Percentiles rank a stretch among this genome's conserved stretches.
Evolutionary conservation across 2,797 vertebrate genomes (phyloP).

Genomic region (Clarias fuscus): DNA sequence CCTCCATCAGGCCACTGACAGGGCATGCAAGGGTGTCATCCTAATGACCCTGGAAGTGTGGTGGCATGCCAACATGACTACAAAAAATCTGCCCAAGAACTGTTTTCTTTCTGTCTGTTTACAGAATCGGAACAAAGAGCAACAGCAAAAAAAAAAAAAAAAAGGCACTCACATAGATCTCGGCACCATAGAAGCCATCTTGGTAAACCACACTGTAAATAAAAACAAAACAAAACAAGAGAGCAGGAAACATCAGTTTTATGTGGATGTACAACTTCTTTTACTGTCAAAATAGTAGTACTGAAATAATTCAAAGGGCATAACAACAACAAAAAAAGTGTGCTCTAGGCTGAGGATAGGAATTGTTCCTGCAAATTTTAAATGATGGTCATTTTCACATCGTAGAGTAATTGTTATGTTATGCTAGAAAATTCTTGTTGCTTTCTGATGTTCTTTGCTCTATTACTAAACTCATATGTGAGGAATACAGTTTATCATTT

Average conservation of each 20-base stretch:
- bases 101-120: conserved; percentile 13
- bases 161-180: conserved; percentile 82
- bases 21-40: conserved; percentile 22
- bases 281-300: conserved; percentile 21
- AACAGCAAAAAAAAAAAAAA: conserved; percentile 13
- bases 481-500: conserved; percentile 55
- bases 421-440: conserved; percentile 67
- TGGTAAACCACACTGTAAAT: conserved; percentile 84
- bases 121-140: conserved; percentile 24
- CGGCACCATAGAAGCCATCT: conserved; percentile 86
- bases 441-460: conserved; percentile 64
- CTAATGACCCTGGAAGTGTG: conserved; percentile 21
- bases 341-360: conserved; percentile 37
- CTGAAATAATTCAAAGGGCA: conserved; percentile 44
- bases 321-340: conserved; percentile 34
- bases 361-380: conserved; percentile 33
- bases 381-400: conserved; percentile 63
- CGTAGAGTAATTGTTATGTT: conserved; percentile 67
- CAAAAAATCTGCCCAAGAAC: conserved; percentile 16
- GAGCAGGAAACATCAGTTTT: conserved; percentile 41
- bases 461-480: conserved; percentile 49
- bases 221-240: conserved; percentile 49
- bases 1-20: conserved; percentile 29
- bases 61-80: not conserved
- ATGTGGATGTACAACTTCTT: conserved; percentile 30